Base-by-base conservation (phyloP, 1,140 invertebrate species). In the Apis laboriosa region DNA sequence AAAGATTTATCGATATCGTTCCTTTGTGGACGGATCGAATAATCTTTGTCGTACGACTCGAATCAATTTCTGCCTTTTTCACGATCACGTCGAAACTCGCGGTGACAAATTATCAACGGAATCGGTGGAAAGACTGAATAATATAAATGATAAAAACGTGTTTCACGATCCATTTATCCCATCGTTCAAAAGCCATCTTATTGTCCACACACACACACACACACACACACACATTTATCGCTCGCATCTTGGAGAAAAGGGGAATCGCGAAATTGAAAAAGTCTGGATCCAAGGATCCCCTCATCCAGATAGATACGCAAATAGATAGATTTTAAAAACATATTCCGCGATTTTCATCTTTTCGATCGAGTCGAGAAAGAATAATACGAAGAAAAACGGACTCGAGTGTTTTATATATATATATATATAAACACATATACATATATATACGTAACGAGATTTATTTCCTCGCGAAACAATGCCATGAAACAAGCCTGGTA, bases 71-170 rank as follows among this genome's bases (percentile, higher is more conserved):
- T 86, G 58, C 71, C 28, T 28, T 60, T 61, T 49, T 34, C 56
- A 56, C 77, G 86, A 86, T 49, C 51, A 72, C 55, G 21, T 43
- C 24, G 66, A 24, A 71, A 72, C 53, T 24, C 43, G 28, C 15
- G 7, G 71, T 80, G 85, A 87, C 73, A 86, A 86, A 87, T 87
- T 87, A 80, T 84, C 75, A 55, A 73, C 76, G 68, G 85, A 87
- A 84, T 86, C 68, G 34, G 61, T 55, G 77, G 83, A 67, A 55
- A 63, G 55, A 71, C 51, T 34, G 34, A 34, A 34, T 34, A 34
- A 34, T 34, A 34, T 34, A 34, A 34, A 34, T 34, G 24, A 83
- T 77, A 55, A 43, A 71, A 49, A n/a, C n/a, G 64, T 68, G 51
- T 80, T 80, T 75, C 53, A 75, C 79, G 15, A 55, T 56, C 72